Evolutionary conservation across 92 coral and sea anemone species (phyloP), one percentile per base, ranked within the genome.

Genomic region (Phenganax stokvisi): DNA sequence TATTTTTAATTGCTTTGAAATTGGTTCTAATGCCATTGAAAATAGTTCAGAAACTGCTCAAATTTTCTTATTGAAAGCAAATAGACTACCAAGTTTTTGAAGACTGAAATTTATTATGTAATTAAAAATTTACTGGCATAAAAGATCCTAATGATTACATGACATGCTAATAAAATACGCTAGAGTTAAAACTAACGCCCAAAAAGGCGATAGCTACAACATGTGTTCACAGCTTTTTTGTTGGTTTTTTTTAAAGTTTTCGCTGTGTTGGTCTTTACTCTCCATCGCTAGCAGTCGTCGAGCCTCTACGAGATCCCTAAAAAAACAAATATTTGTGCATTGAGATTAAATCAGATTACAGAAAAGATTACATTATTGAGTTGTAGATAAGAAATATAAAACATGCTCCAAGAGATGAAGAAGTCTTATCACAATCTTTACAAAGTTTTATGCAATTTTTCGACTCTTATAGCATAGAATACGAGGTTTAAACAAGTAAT

Each of bases 61-160:
- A 37, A 37, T 5, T 37, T 2, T 37, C 47, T 37, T 0, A 37
- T 1, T 37, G 47, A 37, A 37, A 15, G 67, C 25, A 61, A 8
- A 61, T 15, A 61, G 8, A 61, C 67, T 6, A 7, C 10, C 9
- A 61, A 61, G 8, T 30, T 55, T 56, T 54, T 75, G 8, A 57
- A 73, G 56, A 58, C 51, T 75, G 65, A 75, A 30, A 75, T 75
- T 75, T 75, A 75, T 75, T 75, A 37, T 37, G 31, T 57, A 30
- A 75, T 54, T 75, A 52, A 56, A 56, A 75, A 56, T 58, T 55
- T 27, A 75, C 66, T 75, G 65, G 25, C 80, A 75, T 64, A 64
- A 64, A 62, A 66, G 47, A 29, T 68, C 73, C 73, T 68, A 68
- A 30, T 68, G 73, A 30, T 68, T 68, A 68, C 15, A 68, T 37